Percentiles rank a stretch among this genome's conserved stretches.
Conservation (phyloP, 2,888 invertebrate genomes). For the Saturnia japonica region DNA sequence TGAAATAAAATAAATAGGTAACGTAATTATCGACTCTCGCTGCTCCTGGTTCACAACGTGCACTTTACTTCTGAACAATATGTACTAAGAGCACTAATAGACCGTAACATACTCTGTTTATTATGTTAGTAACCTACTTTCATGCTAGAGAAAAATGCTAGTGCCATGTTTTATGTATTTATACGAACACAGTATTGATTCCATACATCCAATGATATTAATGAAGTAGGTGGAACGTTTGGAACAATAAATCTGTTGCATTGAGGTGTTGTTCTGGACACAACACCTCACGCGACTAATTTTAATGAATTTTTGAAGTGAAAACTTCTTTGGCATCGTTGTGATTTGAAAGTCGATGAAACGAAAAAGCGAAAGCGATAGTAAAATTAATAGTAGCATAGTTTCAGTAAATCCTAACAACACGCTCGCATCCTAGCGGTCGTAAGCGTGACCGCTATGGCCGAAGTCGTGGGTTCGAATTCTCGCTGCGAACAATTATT, state of each 20-base stretch:
- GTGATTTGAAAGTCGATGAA: too few relatives aligned
- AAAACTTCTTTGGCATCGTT: too few relatives aligned
- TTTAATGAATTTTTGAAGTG: too few relatives aligned
- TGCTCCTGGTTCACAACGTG: constrained; percentile 4
- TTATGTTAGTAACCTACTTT: constrained; percentile 10
- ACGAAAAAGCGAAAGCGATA: too few relatives aligned
- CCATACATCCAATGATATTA: background rate
- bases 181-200: background rate
- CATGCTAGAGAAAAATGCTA: background rate
- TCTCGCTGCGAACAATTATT: too few relatives aligned
- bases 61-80: constrained; percentile 4
- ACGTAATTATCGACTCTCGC: background rate
- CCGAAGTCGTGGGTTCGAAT: too few relatives aligned
- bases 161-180: background rate
- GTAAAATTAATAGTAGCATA: too few relatives aligned
- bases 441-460: too few relatives aligned
- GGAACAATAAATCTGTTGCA: background rate
- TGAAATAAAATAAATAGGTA: background rate
- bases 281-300: constrained; percentile 1
- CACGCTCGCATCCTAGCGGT: too few relatives aligned
- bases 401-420: too few relatives aligned
- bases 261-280: background rate
- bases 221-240: background rate
- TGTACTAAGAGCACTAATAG: background rate
- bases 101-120: constrained; percentile 12